A percentile compares a stretch with the other conserved stretches of the same genome.
phyloP scores from a whole-genome alignment of 2,888 invertebrate species.

The Rhingia campestris region DNA sequence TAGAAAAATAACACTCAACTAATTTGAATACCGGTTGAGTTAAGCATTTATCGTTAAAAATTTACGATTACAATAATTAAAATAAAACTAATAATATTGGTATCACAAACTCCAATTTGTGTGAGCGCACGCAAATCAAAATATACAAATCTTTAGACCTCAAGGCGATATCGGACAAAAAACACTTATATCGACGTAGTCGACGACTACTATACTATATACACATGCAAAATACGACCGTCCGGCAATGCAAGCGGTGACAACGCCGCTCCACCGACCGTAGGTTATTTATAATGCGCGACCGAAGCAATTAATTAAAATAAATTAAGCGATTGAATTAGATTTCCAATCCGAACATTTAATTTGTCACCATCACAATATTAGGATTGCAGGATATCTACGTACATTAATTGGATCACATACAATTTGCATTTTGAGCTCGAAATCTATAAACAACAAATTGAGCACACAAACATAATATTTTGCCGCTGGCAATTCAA shows the following conservation, averaged over 20 bases:
- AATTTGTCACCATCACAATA: slow-evolving; percentile 53
- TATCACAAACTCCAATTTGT: slow-evolving; percentile 14
- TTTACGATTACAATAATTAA: slow-evolving; percentile 27
- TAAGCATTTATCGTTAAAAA: slow-evolving; percentile 16
- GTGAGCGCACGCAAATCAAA: slow-evolving; percentile 5
- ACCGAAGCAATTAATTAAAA: slow-evolving; percentile 56
- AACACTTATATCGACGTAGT: slow-evolving; percentile 29
- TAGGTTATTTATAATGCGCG: slow-evolving; percentile 49
- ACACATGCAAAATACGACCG: slow-evolving; percentile 2
- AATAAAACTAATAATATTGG: no score
- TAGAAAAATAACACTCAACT: no score
- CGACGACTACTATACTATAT: slow-evolving; percentile 22
- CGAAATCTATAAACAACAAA: slow-evolving; percentile 2
- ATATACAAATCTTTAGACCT: neutral
- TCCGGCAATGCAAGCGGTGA: neutral
- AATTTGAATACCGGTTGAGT: no score
- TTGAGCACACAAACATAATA: slow-evolving; percentile 21
- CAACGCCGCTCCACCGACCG: slow-evolving; percentile 15
- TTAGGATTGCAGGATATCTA: slow-evolving; percentile 32
- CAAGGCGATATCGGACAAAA: slow-evolving; percentile 44
- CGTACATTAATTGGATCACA: slow-evolving; percentile 43
- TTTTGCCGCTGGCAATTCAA: slow-evolving; percentile 48
- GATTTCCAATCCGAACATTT: slow-evolving; percentile 24
- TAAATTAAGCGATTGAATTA: slow-evolving; percentile 48
- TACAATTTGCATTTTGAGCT: slow-evolving; percentile 28